Percentiles rank a stretch among this genome's conserved stretches.
phyloP scores from a whole-genome alignment of 1,140 invertebrate genomes.

The Eurosta solidaginis region DNA sequence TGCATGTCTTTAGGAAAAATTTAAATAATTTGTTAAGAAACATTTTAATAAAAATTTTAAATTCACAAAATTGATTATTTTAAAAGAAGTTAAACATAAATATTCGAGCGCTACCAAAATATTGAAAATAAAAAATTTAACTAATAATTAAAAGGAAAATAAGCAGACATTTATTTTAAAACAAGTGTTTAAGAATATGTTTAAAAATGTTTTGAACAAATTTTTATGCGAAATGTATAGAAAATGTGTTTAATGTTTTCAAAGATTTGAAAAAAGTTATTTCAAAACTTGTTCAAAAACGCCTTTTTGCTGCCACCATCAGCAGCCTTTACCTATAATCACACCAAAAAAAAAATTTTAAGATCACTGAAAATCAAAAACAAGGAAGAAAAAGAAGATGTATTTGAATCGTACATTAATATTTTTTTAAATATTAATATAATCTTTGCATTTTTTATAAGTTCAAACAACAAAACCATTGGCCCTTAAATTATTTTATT shows the following conservation, averaged over 20 bases:
- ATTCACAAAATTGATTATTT: neutral
- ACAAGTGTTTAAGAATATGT: too few relatives aligned
- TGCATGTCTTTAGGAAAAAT: too few relatives aligned
- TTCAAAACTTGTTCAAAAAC: too few relatives aligned
- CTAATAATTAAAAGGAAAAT: constrained; percentile 60
- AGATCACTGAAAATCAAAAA: constrained; percentile 19
- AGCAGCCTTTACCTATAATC: neutral
- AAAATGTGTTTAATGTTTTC: too few relatives aligned
- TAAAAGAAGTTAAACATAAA: neutral
- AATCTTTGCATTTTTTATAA: constrained; percentile 11
- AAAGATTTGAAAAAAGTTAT: too few relatives aligned
- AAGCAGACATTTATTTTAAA: constrained; percentile 56
- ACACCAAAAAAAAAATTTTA: neutral
- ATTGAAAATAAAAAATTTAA: constrained; percentile 32
- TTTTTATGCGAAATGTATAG: too few relatives aligned
- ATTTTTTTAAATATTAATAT: constrained; percentile 4
- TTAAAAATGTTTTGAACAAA: too few relatives aligned
- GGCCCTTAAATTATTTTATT: constrained; percentile 30
- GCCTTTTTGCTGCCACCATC: too few relatives aligned
- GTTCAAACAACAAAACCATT: constrained; percentile 34
- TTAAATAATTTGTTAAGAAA: too few relatives aligned
- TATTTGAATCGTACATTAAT: neutral
- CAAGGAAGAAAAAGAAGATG: too few relatives aligned
- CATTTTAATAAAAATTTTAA: too few relatives aligned
- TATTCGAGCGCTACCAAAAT: neutral